phyloP scores from a whole-genome alignment of 2,888 invertebrate genomes.

The Gerosis bhagava region DNA sequence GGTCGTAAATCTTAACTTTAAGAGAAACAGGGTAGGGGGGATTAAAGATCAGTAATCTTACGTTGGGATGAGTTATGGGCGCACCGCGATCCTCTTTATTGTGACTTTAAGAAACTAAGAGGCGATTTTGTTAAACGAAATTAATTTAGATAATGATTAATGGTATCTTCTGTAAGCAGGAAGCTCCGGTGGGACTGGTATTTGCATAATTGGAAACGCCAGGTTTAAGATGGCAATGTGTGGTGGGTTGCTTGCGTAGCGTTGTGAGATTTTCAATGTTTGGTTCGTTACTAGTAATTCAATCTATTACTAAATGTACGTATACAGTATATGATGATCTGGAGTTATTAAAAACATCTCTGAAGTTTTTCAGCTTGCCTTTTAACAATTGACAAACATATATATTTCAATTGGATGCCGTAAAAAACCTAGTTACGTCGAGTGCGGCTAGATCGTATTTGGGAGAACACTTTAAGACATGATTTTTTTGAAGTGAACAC shows the following conservation, averaged over 20 bases:
- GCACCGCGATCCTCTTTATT: slow-evolving; percentile 76
- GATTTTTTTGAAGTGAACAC: no score
- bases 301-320: no score
- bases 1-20: slow-evolving; percentile 89
- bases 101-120: slow-evolving; percentile 82
- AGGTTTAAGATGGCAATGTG: slow-evolving; percentile 36
- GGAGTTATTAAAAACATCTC: no score
- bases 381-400: no score
- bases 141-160: slow-evolving; percentile 83
- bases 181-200: slow-evolving; percentile 51
- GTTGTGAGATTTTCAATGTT: no score
- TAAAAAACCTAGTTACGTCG: no score
- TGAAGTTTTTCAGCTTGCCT: no score
- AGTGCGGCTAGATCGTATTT: no score
- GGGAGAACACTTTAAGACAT: no score
- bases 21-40: slow-evolving; percentile 85
- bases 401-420: no score
- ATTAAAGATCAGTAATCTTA: slow-evolving; percentile 90
- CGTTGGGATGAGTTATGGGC: slow-evolving; percentile 87
- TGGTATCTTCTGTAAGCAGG: slow-evolving; percentile 66
- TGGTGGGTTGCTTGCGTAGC: background rate
- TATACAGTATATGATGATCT: no score
- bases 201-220: slow-evolving; percentile 69
- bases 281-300: no score
- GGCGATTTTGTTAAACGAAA: slow-evolving; percentile 80